These are phyloP conservation scores for Heliconius ismenius DNA, from an alignment of 2,888 invertebrate species.

Conservation along the genomic window DNA sequence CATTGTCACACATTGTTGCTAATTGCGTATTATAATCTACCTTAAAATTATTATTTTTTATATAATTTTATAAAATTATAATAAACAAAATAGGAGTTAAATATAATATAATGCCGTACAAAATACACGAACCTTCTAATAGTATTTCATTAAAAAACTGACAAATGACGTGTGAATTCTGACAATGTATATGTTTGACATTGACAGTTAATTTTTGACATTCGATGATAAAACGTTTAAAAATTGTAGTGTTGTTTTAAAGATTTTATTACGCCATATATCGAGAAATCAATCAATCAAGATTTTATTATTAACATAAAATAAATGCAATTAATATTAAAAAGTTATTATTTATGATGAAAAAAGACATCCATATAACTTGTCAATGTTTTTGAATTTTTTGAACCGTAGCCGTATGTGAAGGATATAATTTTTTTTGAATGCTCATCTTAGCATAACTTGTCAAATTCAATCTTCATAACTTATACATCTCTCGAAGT, in stretches of 20 bases:
- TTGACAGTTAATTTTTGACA: conserved; percentile 1
- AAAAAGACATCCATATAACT: no score
- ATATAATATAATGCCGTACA: conserved; percentile 9
- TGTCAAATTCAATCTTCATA: not conserved
- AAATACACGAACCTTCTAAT: conserved; percentile 18
- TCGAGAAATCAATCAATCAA: no score
- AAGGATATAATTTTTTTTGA: not conserved
- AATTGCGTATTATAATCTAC: not conserved
- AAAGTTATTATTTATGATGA: no score
- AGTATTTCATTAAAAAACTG: conserved; percentile 14
- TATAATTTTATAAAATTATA: conserved; percentile 16
- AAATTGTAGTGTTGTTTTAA: not conserved
- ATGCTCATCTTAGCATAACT: not conserved
- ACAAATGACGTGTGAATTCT: conserved; percentile 10
- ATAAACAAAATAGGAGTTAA: conserved; percentile 15
- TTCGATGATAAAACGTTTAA: not conserved
- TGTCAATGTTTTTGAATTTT: no score
- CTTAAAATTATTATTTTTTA: not conserved
- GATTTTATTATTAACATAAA: no score
- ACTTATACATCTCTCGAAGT: not conserved
- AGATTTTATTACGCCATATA: not conserved
- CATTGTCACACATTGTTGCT: not conserved
- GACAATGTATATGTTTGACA: conserved; percentile 14
- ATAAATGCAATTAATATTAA: no score
- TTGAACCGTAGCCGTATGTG: no score